A percentile compares a stretch with the other conserved stretches of the same genome.
These are phyloP conservation scores for Eumerus sabulonum DNA, from an alignment of 2,888 invertebrate species.

Conservation along the genomic window DNA sequence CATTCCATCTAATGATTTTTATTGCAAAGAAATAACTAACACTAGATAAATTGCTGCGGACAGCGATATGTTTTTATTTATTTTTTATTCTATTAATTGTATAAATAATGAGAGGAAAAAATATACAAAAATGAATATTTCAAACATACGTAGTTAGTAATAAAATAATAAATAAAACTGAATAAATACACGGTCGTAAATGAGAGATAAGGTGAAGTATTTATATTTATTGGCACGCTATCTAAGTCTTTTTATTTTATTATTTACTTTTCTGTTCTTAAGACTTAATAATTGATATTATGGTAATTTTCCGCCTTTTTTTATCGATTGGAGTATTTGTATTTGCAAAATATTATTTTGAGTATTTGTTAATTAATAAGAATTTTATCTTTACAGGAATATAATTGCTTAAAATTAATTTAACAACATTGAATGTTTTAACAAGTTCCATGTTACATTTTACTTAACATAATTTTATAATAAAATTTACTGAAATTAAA, in stretches of 20 bases:
- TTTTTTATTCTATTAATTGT: neutral
- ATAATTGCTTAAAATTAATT: constrained; percentile 76
- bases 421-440: constrained; percentile 78
- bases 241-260: constrained; percentile 76
- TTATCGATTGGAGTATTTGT: constrained; percentile 62
- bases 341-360: constrained; percentile 66
- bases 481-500: constrained; percentile 46
- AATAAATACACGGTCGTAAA: constrained; percentile 53
- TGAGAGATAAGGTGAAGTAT: constrained; percentile 27
- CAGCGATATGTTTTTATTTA: constrained; percentile 56
- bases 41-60: constrained; percentile 38
- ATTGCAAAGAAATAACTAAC: constrained; percentile 15
- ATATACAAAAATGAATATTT: constrained; percentile 23
- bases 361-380: constrained; percentile 59
- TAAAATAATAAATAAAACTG: constrained; percentile 58
- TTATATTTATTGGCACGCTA: constrained; percentile 76
- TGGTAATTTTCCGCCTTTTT: constrained; percentile 34
- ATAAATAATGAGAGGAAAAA: constrained; percentile 38
- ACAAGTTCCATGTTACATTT: constrained; percentile 62
- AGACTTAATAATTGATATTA: constrained; percentile 55
- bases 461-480: constrained; percentile 53
- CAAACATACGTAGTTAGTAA: too few species aligned
- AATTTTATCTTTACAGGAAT: constrained; percentile 72
- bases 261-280: constrained; percentile 49
- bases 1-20: constrained; percentile 13